phyloP scores from a whole-genome alignment of 2,113 vertebrate genomes.

The Colaptes auratus region DNA sequence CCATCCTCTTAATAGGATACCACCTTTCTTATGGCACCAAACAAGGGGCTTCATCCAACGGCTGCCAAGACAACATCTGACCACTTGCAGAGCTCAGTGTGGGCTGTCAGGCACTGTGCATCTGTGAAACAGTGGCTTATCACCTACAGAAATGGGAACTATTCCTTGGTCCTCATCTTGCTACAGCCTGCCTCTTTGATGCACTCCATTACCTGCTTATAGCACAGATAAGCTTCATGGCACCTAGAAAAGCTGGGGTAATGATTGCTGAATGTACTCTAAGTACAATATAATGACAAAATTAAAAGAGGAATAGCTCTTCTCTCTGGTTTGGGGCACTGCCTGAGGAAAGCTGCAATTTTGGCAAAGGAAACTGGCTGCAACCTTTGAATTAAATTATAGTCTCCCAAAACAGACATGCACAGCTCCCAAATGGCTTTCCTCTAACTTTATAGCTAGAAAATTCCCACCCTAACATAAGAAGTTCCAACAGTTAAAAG shows the following conservation, averaged over 20 bases:
- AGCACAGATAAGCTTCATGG: background rate
- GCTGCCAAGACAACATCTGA: background rate
- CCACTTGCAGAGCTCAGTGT: background rate
- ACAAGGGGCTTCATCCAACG: background rate
- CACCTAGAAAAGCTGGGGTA: background rate
- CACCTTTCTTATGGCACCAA: background rate
- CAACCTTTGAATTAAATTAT: background rate
- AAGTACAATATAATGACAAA: accelerated
- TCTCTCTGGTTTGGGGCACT: background rate
- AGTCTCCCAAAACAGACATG: background rate
- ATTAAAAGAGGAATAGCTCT: background rate
- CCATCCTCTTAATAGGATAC: background rate
- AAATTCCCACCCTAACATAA: background rate
- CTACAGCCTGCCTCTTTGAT: background rate
- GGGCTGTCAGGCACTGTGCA: background rate
- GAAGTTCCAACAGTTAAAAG: background rate
- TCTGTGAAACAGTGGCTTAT: background rate
- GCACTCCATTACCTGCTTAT: accelerated
- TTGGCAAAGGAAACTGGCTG: background rate
- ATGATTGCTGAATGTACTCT: background rate
- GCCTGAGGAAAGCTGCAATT: background rate
- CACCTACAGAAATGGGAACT: background rate
- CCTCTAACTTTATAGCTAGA: background rate
- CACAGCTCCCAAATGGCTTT: background rate
- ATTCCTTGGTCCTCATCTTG: background rate